These are phyloP conservation scores for Gymnarchus niloticus DNA, from an alignment of 2,113 vertebrate species.

Conservation along the genomic window DNA sequence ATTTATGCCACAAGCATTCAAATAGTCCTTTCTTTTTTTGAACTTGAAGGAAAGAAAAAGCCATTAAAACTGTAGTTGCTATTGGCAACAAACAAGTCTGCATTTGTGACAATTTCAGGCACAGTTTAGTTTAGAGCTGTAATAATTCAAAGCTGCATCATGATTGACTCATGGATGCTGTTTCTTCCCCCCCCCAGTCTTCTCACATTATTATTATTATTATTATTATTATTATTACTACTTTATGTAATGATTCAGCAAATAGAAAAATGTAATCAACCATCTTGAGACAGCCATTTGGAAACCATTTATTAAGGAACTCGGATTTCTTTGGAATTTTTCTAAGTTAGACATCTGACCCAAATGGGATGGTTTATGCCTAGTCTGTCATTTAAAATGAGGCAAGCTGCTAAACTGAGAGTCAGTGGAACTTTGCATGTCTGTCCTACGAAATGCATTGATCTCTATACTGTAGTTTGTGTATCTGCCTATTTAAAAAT, in stretches of 20 bases:
- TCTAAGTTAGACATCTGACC: not conserved
- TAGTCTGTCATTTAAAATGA: not conserved
- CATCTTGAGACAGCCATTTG: not conserved
- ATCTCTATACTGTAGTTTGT: not conserved
- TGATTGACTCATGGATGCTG: conserved; percentile 1
- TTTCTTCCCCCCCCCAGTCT: not conserved
- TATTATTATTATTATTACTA: not conserved
- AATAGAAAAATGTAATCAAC: not conserved
- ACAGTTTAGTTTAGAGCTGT: no score
- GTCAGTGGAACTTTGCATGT: not conserved
- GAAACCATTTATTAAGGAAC: not conserved
- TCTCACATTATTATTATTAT: not conserved
- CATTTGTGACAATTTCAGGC: not conserved
- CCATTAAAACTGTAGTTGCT: not conserved
- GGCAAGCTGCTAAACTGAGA: not conserved
- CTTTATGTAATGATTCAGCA: not conserved
- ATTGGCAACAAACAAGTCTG: not conserved
- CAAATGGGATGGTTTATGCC: not conserved
- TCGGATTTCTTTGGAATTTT: no score
- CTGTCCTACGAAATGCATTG: not conserved
- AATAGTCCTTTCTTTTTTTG: not conserved
- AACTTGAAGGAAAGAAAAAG: not conserved
- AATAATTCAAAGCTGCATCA: not conserved
- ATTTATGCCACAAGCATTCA: not conserved
- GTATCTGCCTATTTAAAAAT: not conserved